These are phyloP conservation scores for Takifugu flavidus DNA, from an alignment of 2,113 vertebrate species.

Conservation along the genomic window DNA sequence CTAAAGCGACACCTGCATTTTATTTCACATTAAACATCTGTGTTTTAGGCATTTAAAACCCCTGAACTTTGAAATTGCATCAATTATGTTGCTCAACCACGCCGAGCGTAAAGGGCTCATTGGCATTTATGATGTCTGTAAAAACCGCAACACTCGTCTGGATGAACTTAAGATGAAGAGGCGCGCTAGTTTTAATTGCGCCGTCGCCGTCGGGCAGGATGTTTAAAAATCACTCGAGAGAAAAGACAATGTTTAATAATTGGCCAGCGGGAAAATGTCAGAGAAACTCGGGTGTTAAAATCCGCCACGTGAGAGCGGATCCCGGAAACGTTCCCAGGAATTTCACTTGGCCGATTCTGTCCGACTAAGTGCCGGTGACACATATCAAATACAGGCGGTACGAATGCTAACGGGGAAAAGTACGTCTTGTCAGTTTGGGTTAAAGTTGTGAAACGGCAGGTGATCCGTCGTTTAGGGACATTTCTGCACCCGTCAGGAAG, in stretches of 20 bases:
- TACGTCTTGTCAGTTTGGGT: too few relatives aligned
- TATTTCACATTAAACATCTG: too few relatives aligned
- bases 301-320: neutral
- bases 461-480: too few relatives aligned
- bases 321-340: neutral
- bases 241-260: constrained; percentile 34
- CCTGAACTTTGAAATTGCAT: constrained; percentile 20
- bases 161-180: constrained; percentile 12
- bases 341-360: neutral
- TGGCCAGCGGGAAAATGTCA: constrained; percentile 29
- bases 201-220: constrained; percentile 6
- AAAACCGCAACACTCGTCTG: constrained; percentile 7
- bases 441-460: too few relatives aligned
- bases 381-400: too few relatives aligned
- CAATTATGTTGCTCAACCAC: constrained; percentile 26
- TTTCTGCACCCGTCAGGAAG: too few relatives aligned
- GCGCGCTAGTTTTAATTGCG: constrained; percentile 18
- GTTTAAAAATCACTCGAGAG: constrained; percentile 31
- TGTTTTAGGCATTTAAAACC: neutral
- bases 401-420: too few relatives aligned
- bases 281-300: constrained; percentile 18
- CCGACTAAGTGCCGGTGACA: constrained; percentile 14
- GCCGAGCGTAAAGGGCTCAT: constrained; percentile 23
- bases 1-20: too few relatives aligned
- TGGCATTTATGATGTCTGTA: constrained; percentile 20